phyloP scores from a whole-genome alignment of 2,888 invertebrate species.

The Patella ulyssiponensis region DNA sequence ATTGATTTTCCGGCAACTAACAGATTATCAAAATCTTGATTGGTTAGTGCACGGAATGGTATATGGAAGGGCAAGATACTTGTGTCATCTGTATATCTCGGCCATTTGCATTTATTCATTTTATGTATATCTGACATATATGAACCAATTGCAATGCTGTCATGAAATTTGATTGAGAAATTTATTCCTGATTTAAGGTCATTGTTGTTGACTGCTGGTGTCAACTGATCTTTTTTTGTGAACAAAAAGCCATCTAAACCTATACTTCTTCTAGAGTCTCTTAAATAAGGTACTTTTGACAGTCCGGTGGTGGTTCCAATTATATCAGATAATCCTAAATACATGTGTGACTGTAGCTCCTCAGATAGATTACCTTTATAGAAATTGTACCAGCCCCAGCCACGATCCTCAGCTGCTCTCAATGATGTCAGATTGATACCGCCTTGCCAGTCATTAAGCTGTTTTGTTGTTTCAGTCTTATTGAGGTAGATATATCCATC shows the following conservation, averaged over 20 bases:
- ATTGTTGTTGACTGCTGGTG: not conserved
- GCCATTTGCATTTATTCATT: constrained; percentile 26
- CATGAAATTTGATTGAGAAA: constrained; percentile 24
- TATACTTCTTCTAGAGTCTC: constrained; percentile 38
- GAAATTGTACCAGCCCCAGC: constrained; percentile 35
- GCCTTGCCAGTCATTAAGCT: constrained; percentile 31
- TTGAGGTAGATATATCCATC: constrained; percentile 28
- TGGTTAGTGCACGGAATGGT: constrained; percentile 38
- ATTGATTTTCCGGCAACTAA: constrained; percentile 40
- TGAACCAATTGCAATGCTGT: constrained; percentile 36
- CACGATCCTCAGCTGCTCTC: constrained; percentile 21
- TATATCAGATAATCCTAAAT: constrained; percentile 14
- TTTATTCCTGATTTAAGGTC: constrained; percentile 3
- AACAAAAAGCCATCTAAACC: constrained; percentile 34
- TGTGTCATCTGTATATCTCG: constrained; percentile 29
- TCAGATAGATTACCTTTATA: constrained; percentile 24
- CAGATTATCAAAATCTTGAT: constrained; percentile 34
- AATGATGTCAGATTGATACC: constrained; percentile 29
- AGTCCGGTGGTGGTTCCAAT: constrained; percentile 30
- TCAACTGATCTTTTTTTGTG: constrained; percentile 17
- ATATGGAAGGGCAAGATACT: constrained; percentile 34
- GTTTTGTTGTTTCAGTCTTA: constrained; percentile 11
- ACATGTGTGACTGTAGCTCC: constrained; percentile 12
- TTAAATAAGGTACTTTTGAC: constrained; percentile 33
- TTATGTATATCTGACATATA: constrained; percentile 36